Conservation (phyloP, 2,888 invertebrate species). For the Congeria kusceri region DNA sequence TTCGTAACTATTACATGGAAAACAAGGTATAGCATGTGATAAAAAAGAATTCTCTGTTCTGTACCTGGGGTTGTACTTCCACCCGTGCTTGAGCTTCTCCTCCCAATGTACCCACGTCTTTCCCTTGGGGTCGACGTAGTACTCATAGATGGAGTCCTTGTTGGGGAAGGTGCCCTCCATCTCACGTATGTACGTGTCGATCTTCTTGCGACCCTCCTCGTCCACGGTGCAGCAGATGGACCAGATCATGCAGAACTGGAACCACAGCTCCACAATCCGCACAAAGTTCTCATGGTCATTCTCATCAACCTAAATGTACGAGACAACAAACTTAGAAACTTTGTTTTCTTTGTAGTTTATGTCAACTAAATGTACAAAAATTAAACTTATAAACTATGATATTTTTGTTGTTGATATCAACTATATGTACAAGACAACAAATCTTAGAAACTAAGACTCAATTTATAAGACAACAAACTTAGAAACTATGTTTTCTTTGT, state of each 20-base stretch:
- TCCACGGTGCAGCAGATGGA: constrained; percentile 85
- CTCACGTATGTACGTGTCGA: constrained; percentile 85
- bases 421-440: no score
- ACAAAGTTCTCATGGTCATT: constrained; percentile 82
- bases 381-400: no score
- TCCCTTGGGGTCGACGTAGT: constrained; percentile 92
- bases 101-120: constrained; percentile 92
- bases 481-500: no score
- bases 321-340: no score
- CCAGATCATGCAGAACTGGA: constrained; percentile 86
- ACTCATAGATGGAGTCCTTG: constrained; percentile 95
- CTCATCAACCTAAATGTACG: constrained; percentile 80
- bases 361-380: no score
- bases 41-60: no score
- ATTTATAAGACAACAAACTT: no score
- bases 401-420: no score
- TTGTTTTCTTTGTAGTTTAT: no score
- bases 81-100: constrained; percentile 90
- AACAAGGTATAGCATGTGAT: no score
- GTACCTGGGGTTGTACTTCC: constrained; percentile 91
- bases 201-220: constrained; percentile 85
- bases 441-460: no score
- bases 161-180: constrained; percentile 89
- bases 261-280: constrained; percentile 85
- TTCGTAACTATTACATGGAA: no score